Base-by-base conservation (phyloP, 2,113 vertebrate species). In the Shinisaurus crocodilurus region DNA sequence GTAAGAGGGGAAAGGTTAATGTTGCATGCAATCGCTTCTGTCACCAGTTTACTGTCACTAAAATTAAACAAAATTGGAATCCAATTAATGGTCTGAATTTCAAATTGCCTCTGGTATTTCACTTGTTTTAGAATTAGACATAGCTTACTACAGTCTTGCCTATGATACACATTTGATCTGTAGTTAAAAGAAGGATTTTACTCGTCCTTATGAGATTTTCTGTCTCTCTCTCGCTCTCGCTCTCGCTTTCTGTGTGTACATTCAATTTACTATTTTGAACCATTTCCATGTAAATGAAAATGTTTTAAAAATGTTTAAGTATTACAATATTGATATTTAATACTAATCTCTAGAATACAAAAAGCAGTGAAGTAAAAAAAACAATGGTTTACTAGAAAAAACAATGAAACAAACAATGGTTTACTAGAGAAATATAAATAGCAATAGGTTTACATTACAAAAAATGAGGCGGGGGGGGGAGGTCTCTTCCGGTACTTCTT, bases 401-500 rank as follows among this genome's bases (percentile, higher is more conserved):
- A 16, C 4, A 70, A 18, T 70, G 27, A 70, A 48, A 43, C 20
- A 45, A 45, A 20, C 48, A n/a, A 16, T 45, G 29, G 15, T 70
- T 72, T 48, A 65, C 65, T 12, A 54, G 54, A 54, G n/a, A 75
- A 75, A 40, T 45, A 84, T 84, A 50, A 57, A 25, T 29, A 70
- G 29, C 65, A 37, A 54, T 37, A 27, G 1, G 20, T 57, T 70
- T 48, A 34, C 5, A 69, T 50, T n/a, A 25, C 48, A 3, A 37
- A 63, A 60, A 60, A 50, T 50, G 3, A 50, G n/a, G n/a, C n/a
- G n/a, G n/a, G n/a, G n/a, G n/a, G n/a, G n/a, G n/a, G n/a, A n/a
- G 99, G 99, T 70, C 98, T 99, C 94, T 99, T 99, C 96, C 99
- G 99, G 99, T 99, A 99, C 96, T 99, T 99, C 98, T 99, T 99